Evolutionary conservation across 1,140 invertebrate genomes (phyloP).

Genomic region (Aporrectodea caliginosa): DNA sequence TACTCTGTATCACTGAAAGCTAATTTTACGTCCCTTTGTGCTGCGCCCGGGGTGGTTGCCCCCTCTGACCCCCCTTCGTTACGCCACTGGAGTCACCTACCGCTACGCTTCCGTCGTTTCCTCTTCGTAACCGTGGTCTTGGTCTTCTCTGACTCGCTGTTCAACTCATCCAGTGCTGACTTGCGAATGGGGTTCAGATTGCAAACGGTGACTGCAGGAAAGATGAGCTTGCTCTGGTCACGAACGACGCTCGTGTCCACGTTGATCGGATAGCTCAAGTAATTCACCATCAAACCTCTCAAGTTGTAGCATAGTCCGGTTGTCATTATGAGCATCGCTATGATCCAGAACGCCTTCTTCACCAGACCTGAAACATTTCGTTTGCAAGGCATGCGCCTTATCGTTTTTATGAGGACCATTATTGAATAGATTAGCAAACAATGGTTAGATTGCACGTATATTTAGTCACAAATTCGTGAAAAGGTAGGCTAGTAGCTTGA

Average conservation of each 20-base stretch:
- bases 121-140: neutral
- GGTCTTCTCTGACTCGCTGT: neutral
- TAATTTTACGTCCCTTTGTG: too few species aligned
- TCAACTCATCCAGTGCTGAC: neutral
- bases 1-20: too few species aligned
- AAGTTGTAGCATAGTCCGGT: neutral
- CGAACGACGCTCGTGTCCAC: neutral
- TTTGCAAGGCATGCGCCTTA: too few species aligned
- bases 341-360: neutral
- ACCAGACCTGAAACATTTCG: neutral
- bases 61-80: too few species aligned
- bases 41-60: too few species aligned
- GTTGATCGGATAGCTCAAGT: neutral
- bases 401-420: too few species aligned
- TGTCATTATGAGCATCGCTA: neutral
- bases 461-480: too few species aligned
- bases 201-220: slow-evolving; percentile 21
- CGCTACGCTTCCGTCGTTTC: neutral
- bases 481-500: too few species aligned
- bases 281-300: neutral
- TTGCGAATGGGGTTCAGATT: slow-evolving; percentile 9
- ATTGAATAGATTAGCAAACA: too few species aligned
- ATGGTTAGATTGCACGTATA: too few species aligned
- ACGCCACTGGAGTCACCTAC: neutral
- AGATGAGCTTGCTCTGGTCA: neutral